These are phyloP conservation scores for Acromyrmex charruanus DNA, from an alignment of 1,140 invertebrate genomes.

Conservation along the genomic window DNA sequence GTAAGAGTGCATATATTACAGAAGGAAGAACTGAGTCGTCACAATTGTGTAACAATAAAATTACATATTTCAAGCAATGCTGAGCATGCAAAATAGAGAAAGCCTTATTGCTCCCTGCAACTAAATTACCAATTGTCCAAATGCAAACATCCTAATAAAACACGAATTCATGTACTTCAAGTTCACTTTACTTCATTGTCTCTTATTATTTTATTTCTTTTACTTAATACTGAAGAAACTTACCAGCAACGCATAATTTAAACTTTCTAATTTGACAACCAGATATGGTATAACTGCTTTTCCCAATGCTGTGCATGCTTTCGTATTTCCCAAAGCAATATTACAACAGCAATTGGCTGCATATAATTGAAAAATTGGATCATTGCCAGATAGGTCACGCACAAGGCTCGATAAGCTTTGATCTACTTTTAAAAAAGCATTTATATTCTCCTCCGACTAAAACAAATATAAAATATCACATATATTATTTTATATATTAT, in stretches of 20 bases:
- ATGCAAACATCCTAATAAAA: slow-evolving; percentile 80
- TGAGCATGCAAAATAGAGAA: slow-evolving; percentile 81
- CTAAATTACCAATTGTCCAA: slow-evolving; percentile 84
- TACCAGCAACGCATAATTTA: slow-evolving; percentile 82
- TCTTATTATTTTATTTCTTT: background rate
- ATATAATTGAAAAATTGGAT: slow-evolving; percentile 78
- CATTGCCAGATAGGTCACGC: slow-evolving; percentile 81
- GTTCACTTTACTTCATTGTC: background rate
- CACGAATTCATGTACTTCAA: background rate
- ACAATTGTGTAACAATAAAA: slow-evolving; percentile 76
- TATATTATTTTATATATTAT: background rate
- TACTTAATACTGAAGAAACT: slow-evolving; percentile 29
- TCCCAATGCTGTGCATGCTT: slow-evolving; percentile 79
- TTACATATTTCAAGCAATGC: slow-evolving; percentile 78
- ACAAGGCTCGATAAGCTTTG: slow-evolving; percentile 78
- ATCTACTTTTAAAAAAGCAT: slow-evolving; percentile 80
- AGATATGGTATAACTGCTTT: slow-evolving; percentile 83
- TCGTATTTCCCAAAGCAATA: slow-evolving; percentile 82
- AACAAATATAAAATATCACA: slow-evolving; percentile 27
- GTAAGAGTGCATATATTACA: slow-evolving; percentile 77
- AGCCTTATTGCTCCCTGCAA: slow-evolving; percentile 74
- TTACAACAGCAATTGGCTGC: slow-evolving; percentile 85
- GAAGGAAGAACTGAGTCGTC: slow-evolving; percentile 75
- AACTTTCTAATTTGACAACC: slow-evolving; percentile 80
- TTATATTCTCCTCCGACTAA: slow-evolving; percentile 81